Conservation (phyloP, 2,113 vertebrate genomes). For the Zonotrichia leucophrys region DNA sequence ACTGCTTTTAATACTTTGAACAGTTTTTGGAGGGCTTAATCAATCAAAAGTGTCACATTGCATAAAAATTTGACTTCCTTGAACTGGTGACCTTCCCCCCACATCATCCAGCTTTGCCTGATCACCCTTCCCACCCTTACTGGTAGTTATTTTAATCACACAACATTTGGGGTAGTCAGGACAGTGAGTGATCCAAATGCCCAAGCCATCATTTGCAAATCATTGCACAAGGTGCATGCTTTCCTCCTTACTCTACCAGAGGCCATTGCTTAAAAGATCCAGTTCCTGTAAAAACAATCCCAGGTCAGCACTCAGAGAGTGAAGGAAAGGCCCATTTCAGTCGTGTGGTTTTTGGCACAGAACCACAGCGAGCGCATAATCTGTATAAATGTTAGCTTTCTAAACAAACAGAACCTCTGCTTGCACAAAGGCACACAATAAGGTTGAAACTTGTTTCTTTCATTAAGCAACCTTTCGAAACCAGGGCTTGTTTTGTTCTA, state of each 20-base stretch:
- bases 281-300: conserved; percentile 74
- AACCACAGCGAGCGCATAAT: conserved; percentile 44
- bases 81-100: neutral
- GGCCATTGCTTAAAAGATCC: conserved; percentile 64
- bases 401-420: conserved; percentile 71
- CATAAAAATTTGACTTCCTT: neutral
- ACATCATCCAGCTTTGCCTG: neutral
- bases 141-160: conserved; percentile 29
- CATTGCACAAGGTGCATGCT: conserved; percentile 47
- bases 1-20: neutral
- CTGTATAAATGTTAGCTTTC: conserved; percentile 71
- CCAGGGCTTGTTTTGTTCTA: conserved; percentile 13
- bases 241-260: conserved; percentile 38
- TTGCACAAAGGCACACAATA: conserved; percentile 48
- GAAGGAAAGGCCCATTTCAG: conserved; percentile 67
- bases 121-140: neutral
- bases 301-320: conserved; percentile 51
- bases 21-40: neutral
- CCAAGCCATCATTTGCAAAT: conserved; percentile 58
- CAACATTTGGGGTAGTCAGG: neutral
- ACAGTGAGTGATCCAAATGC: neutral
- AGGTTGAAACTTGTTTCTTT: conserved; percentile 47
- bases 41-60: neutral
- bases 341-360: conserved; percentile 70
- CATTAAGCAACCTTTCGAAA: conserved; percentile 30